These are phyloP conservation scores for Drosophila asahinai DNA, from an alignment of 1,140 invertebrate genomes.

Conservation along the genomic window DNA sequence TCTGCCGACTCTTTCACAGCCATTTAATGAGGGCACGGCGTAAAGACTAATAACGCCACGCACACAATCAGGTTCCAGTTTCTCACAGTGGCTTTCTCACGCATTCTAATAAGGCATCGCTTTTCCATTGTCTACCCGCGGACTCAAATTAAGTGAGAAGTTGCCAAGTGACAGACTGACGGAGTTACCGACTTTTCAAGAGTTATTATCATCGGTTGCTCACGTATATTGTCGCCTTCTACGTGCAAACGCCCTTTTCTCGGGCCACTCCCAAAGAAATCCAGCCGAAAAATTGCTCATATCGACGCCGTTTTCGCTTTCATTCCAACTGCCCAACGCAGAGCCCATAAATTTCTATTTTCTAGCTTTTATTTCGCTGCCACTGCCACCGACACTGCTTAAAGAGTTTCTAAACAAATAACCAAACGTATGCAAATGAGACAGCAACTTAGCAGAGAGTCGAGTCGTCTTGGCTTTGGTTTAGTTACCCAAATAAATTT, in stretches of 20 bases:
- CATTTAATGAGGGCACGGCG: conserved; percentile 47
- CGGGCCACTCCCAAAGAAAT: conserved; percentile 40
- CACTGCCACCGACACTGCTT: conserved; percentile 2
- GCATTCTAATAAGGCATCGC: conserved; percentile 73
- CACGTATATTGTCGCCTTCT: conserved; percentile 47
- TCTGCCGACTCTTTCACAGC: conserved; percentile 34
- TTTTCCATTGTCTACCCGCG: conserved; percentile 66
- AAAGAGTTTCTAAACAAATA: conserved; percentile 53
- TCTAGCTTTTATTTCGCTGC: conserved; percentile 35
- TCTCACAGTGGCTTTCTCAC: conserved; percentile 50
- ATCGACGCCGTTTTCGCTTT: conserved; percentile 71
- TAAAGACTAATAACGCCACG: conserved; percentile 42
- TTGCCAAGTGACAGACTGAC: conserved; percentile 22
- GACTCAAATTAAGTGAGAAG: conserved; percentile 78
- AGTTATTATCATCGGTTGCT: conserved; percentile 42
- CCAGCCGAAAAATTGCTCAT: conserved; percentile 49
- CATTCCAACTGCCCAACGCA: conserved; percentile 52
- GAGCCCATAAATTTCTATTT: conserved; percentile 58
- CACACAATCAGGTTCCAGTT: conserved; percentile 58
- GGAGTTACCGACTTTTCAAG: conserved; percentile 24
- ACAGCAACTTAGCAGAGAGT: conserved; percentile 21
- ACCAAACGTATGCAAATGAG: conserved; percentile 79
- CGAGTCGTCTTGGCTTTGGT: conserved; percentile 47
- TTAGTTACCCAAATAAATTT: conserved; percentile 80
- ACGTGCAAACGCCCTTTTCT: conserved; percentile 62